Conservation (phyloP, 1,140 invertebrate species). For the Drosophila ercepeae region DNA sequence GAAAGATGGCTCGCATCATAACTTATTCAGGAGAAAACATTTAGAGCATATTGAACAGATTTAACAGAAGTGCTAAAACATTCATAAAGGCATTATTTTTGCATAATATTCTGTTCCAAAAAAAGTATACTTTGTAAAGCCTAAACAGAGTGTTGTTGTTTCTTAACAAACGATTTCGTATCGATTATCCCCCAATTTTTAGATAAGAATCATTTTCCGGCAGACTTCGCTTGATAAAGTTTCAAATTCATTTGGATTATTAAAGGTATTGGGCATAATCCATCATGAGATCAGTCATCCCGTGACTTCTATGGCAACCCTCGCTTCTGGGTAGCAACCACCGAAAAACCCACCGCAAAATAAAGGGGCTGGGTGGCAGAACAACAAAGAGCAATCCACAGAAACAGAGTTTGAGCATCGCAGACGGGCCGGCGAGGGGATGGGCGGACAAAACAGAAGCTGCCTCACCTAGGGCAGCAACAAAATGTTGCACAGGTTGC, state of each 20-base stretch:
- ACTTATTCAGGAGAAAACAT: background rate
- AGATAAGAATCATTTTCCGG: background rate
- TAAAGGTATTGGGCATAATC: conserved; percentile 20
- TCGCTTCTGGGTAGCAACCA: conserved; percentile 62
- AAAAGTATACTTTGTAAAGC: no score
- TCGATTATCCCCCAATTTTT: background rate
- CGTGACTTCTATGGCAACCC: conserved; percentile 40
- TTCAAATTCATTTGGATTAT: conserved; percentile 1
- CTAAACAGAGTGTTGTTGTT: no score
- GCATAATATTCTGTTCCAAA: background rate
- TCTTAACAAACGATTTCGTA: no score
- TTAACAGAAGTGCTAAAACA: background rate
- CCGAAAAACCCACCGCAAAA: conserved; percentile 56
- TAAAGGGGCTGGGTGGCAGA: conserved; percentile 7
- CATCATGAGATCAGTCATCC: conserved; percentile 34
- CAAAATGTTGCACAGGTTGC: conserved; percentile 76
- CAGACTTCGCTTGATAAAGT: background rate
- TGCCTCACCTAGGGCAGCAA: conserved; percentile 37
- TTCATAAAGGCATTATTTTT: background rate
- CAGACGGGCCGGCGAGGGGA: conserved; percentile 17
- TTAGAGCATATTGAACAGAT: background rate
- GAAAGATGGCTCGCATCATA: background rate
- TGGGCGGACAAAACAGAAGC: conserved; percentile 49
- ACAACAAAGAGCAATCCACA: conserved; percentile 73
- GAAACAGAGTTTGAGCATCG: conserved; percentile 44